Conservation (phyloP, 2,888 invertebrate genomes). For the Leptopilina myrica region DNA sequence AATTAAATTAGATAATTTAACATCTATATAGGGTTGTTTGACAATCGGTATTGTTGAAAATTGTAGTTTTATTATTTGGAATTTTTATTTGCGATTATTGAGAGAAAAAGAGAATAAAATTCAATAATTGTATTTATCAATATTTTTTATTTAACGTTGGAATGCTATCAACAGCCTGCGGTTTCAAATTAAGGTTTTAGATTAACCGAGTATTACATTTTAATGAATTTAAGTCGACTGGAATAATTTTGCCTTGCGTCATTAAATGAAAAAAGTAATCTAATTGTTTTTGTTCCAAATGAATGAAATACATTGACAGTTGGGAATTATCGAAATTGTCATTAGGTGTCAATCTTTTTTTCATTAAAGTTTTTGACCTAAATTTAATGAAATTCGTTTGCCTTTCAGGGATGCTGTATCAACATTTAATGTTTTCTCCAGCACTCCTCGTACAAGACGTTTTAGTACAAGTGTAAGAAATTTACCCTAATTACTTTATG, state of each 20-base stretch:
- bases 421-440: conserved; percentile 84
- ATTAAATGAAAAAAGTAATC: not conserved
- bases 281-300: not conserved
- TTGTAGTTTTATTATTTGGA: no score
- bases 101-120: no score
- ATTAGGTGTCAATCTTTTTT: not conserved
- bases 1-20: no score
- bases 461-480: conserved; percentile 92
- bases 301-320: no score
- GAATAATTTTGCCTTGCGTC: not conserved
- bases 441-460: conserved; percentile 87
- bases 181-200: conserved; percentile 32
- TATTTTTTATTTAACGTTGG: conserved; percentile 38
- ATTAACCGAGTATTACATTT: not conserved
- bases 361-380: not conserved
- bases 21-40: not conserved
- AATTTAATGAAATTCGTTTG: not conserved
- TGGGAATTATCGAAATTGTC: not conserved
- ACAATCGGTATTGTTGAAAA: conserved; percentile 20
- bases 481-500: not conserved
- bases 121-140: not conserved
- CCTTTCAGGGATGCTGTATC: conserved; percentile 82
- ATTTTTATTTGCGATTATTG: no score
- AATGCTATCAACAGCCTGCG: conserved; percentile 23
- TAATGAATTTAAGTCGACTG: not conserved